Evolutionary conservation across 2,113 vertebrate species (phyloP).

Genomic region (cat (Felis catus)): F.catus_Fca126_mat1.0 CM031417.1:76635501-76636000

Average conservation of each 20-base stretch:
- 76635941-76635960: background rate
- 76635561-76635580: background rate
- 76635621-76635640: background rate
- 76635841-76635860: background rate
- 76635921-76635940: background rate
- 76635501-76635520: background rate
- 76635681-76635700: background rate
- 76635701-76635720: background rate
- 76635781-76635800: background rate
- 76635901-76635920: background rate
- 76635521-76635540: background rate
- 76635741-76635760: slow-evolving; percentile 1
- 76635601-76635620: background rate
- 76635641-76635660: background rate
- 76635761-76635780: background rate
- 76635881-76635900: background rate
- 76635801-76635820: background rate
- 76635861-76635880: slow-evolving; percentile 8
- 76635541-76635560: background rate
- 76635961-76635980: background rate
- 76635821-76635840: background rate
- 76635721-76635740: background rate
- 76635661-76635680: background rate
- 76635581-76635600: background rate
- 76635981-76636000: slow-evolving; percentile 3